Evolutionary conservation across 2,888 invertebrate genomes (phyloP), one percentile per base, ranked within the genome.

Genomic region (Cephus runcator): DNA sequence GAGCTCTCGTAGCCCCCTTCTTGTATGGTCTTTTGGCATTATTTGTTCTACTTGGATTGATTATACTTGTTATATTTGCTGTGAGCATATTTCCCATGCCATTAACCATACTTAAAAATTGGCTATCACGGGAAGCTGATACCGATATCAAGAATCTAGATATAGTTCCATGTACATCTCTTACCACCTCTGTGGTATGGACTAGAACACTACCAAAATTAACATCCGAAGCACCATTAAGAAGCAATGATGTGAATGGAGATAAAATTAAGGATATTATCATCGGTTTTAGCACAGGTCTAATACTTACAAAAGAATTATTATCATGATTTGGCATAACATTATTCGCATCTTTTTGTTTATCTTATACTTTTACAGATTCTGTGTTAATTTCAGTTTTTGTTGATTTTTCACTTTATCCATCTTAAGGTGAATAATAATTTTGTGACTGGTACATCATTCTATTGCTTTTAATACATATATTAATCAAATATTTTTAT

Each of bases 251-350:
- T 90, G 93, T 96, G 1, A 95, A 96, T 91, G 92, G 92, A 4
- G 96, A 97, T 92, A 94, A 93, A 31, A 89, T 95, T 12, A 93
- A 94, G 75, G 97, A 97, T 91, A 92, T 96, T 34, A 93, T 97
- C 77, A 93, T 96, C 81, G 96, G 96, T 80, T 97, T 95, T 91
- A 96, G 95, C 77, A 96, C 96, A 89, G 95, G 96, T 95, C 89
- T 82, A 80, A 76, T 56, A 56, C 9, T 56, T 56, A 23, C 23
- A 56, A 23, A 56, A 23, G 23, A 56, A 2, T 23, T 56, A 56
- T 23, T 23, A 56, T 56, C 23, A 56, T 56, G 56, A 56, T 56
- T 56, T 56, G 9, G 23, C 56, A 23, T 23, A 56, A 9, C 56
- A 9, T 56, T 56, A 56, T 56, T 56, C 9, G 9, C 56, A 56